phyloP scores from a whole-genome alignment of 2,797 vertebrate genomes.

The Sebastes flavidus region DNA sequence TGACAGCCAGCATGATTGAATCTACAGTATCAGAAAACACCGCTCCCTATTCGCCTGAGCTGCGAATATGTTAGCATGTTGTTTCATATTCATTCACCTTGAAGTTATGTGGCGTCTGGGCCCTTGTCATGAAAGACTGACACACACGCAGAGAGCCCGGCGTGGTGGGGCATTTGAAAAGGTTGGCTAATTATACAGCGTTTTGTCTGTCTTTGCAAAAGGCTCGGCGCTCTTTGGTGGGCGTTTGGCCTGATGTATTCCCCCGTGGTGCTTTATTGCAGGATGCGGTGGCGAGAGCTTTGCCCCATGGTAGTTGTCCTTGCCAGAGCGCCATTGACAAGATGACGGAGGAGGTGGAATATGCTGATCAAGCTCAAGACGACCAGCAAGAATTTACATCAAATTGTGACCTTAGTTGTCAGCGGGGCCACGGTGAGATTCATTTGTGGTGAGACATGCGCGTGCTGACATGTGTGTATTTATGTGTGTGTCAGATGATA shows the following conservation, averaged over 20 bases:
- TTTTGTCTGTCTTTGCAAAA: slow-evolving; percentile 77
- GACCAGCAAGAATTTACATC: slow-evolving; percentile 81
- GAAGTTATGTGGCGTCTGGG: slow-evolving; percentile 73
- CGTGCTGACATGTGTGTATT: slow-evolving; percentile 58
- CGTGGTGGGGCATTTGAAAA: slow-evolving; percentile 69
- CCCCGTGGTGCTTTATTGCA: slow-evolving; percentile 77
- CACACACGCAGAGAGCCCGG: slow-evolving; percentile 43
- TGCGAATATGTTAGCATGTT: slow-evolving; percentile 81
- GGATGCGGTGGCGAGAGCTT: slow-evolving; percentile 71
- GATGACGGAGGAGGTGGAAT: slow-evolving; percentile 84
- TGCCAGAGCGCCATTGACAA: slow-evolving; percentile 83
- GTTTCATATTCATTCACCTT: slow-evolving; percentile 84
- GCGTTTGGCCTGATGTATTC: slow-evolving; percentile 79
- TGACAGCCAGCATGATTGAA: slow-evolving; percentile 80
- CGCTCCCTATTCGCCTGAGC: slow-evolving; percentile 58
- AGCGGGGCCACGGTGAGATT: slow-evolving; percentile 78
- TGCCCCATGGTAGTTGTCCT: slow-evolving; percentile 82
- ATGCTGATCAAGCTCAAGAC: slow-evolving; percentile 84
- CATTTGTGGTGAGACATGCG: slow-evolving; percentile 69
- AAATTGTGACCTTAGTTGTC: slow-evolving; percentile 81
- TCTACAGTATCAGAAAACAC: slow-evolving; percentile 80
- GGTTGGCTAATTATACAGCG: slow-evolving; percentile 72
- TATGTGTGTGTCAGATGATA: slow-evolving; percentile 52
- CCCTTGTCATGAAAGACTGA: slow-evolving; percentile 71
- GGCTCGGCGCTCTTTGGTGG: slow-evolving; percentile 60